phyloP scores from a whole-genome alignment of 2,113 vertebrate species.

The Enhydra lutris region DNA sequence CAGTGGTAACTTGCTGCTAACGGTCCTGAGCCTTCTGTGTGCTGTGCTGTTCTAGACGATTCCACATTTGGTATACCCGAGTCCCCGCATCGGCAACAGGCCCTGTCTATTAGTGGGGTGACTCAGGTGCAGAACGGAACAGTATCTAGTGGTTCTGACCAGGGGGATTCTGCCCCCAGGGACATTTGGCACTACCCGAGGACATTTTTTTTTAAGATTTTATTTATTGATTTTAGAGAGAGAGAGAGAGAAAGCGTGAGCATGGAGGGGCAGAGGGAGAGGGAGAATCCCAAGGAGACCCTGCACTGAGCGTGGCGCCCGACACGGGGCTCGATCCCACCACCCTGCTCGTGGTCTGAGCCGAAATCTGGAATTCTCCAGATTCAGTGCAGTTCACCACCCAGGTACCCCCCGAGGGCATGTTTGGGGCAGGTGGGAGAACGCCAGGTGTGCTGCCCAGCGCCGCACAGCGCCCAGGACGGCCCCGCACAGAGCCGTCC shows the following conservation, averaged over 20 bases:
- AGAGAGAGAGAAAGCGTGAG: background rate
- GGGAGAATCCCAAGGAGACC: background rate
- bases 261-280: background rate
- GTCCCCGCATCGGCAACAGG: rapidly evolving
- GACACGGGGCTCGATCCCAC: no score
- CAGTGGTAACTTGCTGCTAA: rapidly evolving
- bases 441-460: rapidly evolving
- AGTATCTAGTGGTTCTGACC: background rate
- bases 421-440: background rate
- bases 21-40: rapidly evolving
- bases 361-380: background rate
- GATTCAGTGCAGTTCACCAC: background rate
- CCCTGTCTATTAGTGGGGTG: rapidly evolving
- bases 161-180: background rate
- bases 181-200: background rate
- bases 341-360: background rate
- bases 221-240: background rate
- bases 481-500: rapidly evolving
- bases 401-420: background rate
- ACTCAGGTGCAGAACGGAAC: no score
- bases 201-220: background rate
- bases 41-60: no score
- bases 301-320: background rate
- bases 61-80: rapidly evolving
- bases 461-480: rapidly evolving